phyloP scores from a whole-genome alignment of 2,888 invertebrate species.

The Drepana falcataria region DNA sequence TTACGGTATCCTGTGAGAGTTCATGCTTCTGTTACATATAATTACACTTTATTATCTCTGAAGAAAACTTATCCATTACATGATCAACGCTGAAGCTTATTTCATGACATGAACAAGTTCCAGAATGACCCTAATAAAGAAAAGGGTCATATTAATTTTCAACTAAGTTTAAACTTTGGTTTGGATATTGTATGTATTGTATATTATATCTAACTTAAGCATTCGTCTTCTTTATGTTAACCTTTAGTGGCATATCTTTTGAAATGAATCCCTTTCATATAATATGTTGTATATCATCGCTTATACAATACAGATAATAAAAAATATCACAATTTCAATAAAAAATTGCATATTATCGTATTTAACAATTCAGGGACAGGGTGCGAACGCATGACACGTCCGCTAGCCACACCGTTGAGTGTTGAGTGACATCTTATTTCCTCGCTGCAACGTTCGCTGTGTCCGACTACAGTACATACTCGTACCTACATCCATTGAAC shows the following conservation, averaged over 20 bases:
- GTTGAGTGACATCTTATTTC: constrained; percentile 69
- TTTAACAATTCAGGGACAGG: not conserved
- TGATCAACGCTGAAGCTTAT: constrained; percentile 8
- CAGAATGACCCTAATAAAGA: not conserved
- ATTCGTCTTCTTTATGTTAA: too few species aligned
- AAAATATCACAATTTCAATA: too few species aligned
- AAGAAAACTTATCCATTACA: constrained; percentile 16
- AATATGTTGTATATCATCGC: too few species aligned
- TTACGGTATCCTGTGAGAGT: constrained; percentile 62
- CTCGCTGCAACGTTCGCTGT: constrained; percentile 35
- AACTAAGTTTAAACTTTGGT: too few species aligned
- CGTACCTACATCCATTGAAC: constrained; percentile 28
- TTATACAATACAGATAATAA: too few species aligned
- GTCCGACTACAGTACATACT: constrained; percentile 16
- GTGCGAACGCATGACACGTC: constrained; percentile 36
- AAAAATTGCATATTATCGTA: not conserved
- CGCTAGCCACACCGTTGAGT: constrained; percentile 50
- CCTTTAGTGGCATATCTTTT: too few species aligned
- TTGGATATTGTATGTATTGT: too few species aligned
- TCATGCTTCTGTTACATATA: constrained; percentile 23
- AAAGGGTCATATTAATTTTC: not conserved
- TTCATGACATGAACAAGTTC: not conserved
- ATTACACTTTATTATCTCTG: constrained; percentile 3
- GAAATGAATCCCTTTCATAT: too few species aligned
- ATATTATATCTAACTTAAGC: too few species aligned